Base-by-base conservation (phyloP, 2,888 invertebrate species). In the Glyphotaelius pellucidus region DNA sequence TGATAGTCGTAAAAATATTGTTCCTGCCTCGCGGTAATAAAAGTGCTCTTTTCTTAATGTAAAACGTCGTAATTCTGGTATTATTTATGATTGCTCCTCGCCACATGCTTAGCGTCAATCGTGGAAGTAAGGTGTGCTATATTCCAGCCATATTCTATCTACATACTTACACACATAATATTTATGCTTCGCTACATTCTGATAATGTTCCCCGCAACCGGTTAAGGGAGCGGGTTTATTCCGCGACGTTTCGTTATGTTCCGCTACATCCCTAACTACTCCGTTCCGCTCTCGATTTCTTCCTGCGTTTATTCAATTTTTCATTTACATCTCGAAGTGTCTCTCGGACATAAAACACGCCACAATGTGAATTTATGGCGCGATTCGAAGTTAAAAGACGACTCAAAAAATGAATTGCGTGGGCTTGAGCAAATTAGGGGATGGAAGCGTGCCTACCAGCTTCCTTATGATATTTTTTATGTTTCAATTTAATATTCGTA, bases 51-150 rank as follows among this genome's bases (percentile, higher is more conserved):
- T 92, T 92, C 92, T 92, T 93, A 92, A 93, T 93, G 92, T 92
- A 92, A 92, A 90, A 88, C 86, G 92, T 92, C 93, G 92, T 93
- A 92, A 93, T 93, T 93, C 85, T 91, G 85, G 92, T 91, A 92
- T 93, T 93, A 93, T 93, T 93, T 93, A 93, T 92, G 93, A 92
- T 91, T 92, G 90, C 90, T 92, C 90, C 83, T 84, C 90, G 92
- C 92, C 93, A 92, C 93, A 91, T 92, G 92, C 92, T 93, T 92
- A 92, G 90, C 92, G 93, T 93, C 93, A 93, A 92, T 93, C 91
- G 92, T 88, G 87, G 83, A 89, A 84, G 32, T 80, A 38, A 31
- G 88, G 52, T 30, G 88, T 19, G 87, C n/a, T 25, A 67, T 85
- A 67, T 67, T 52, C 86, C 86, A 67, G 86, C 84, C 32, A 67